Evolutionary conservation across 2,797 vertebrate species (phyloP), one percentile per base, ranked within the genome.

Genomic region (Meriones psammophilus): DNA sequence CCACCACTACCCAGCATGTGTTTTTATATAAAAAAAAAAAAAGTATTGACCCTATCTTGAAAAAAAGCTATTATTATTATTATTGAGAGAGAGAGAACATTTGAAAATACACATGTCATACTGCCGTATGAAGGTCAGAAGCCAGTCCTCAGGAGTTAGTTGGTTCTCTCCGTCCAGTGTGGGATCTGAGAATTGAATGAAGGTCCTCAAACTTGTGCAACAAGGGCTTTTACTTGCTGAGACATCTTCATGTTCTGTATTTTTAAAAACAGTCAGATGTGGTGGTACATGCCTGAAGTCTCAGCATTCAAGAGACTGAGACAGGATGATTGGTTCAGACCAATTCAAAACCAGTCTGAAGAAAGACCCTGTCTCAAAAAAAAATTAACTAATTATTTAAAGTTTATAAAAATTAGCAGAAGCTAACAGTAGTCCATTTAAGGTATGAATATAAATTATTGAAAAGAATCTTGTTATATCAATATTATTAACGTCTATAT

Each of bases 371-470:
- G 7, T 73, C n/a, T 88, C 68, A 39, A 73, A 88, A 56, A 33
- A 56, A 33, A 33, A 54, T 8, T 50, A 56, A 54, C 8, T 56
- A 79, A 79, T 69, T 50, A 71, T 54, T 14, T 71, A 69, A 94
- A 56, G 22, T 20, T 81, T 81, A 78, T 33, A 88, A 71, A 94
- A 84, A 64, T 15, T 28, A 24, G 73, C 28, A 78, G n/a, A 79
- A 66, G 9, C 36, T 79, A 84, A 85, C 8, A 88, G n/a, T 68
- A 92, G 0, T 91, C n/a, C 28, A 33, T 85, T 84, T 95, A 79
- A 93, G 14, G 13, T 12, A 42, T 76, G 73, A 91, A 88, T 95
- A 68, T 91, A 39, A 93, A 69, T 96, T 96, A 94, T 94, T 12
- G 50, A 92, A 97, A 91, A 92, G 68, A 89, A 62, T 93, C 28